Evolutionary conservation across 2,113 vertebrate genomes (phyloP).

Genomic region (Triplophysa siluroides): DNA sequence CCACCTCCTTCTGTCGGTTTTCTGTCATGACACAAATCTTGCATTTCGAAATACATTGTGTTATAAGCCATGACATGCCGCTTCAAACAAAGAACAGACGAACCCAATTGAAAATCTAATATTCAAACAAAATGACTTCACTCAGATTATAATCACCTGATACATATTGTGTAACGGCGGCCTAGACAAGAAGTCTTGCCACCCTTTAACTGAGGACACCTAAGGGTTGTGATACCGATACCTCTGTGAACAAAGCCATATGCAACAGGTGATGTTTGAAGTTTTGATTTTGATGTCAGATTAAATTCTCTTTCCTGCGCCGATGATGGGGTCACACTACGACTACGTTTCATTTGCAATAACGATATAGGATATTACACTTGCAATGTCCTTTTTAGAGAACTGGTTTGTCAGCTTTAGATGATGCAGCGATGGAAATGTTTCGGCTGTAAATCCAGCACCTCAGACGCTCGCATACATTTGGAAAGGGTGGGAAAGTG

Average conservation of each 20-base stretch:
- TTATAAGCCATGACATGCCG: conserved; percentile 27
- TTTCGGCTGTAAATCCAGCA: background rate
- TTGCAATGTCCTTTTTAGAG: background rate
- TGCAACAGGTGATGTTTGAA: conserved; percentile 1
- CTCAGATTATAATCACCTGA: background rate
- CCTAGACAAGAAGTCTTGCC: conserved; percentile 8
- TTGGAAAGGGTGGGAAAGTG: background rate
- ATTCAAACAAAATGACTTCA: conserved; percentile 29
- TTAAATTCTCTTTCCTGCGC: conserved; percentile 20
- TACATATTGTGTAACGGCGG: conserved; percentile 25
- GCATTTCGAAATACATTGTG: conserved; percentile 24
- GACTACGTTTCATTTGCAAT: background rate
- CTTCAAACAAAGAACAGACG: conserved; percentile 3
- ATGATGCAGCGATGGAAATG: conserved; percentile 3
- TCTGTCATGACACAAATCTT: background rate
- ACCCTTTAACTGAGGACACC: conserved; percentile 15
- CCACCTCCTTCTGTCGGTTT: conserved; percentile 4
- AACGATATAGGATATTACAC: background rate
- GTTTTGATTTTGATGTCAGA: conserved; percentile 34
- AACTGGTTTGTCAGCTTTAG: background rate
- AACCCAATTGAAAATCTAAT: conserved; percentile 23
- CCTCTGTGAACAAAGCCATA: conserved; percentile 8
- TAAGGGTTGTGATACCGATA: conserved; percentile 25
- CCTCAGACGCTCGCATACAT: background rate
- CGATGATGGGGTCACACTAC: conserved; percentile 2